phyloP scores from a whole-genome alignment of 2,888 invertebrate genomes.

The Helleia helle region DNA sequence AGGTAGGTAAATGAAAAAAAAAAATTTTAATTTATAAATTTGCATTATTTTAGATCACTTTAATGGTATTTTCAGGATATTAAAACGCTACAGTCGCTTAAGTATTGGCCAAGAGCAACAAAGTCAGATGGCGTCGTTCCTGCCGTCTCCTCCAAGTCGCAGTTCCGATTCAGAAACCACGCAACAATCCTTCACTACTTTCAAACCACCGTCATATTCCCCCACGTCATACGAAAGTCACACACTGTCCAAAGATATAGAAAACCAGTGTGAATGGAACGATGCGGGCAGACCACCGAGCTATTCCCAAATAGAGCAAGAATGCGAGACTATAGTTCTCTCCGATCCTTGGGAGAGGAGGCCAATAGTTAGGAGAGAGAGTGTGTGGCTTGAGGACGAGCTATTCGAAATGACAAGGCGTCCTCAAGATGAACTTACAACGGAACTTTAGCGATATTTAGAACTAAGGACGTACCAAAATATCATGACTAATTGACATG shows the following conservation, averaged over 20 bases:
- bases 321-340: constrained; percentile 55
- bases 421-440: constrained; percentile 91
- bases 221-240: constrained; percentile 65
- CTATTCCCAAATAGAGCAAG: constrained; percentile 63
- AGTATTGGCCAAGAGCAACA: constrained; percentile 75
- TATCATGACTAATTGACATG: no score
- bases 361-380: constrained; percentile 65
- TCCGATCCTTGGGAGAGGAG: constrained; percentile 66
- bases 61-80: constrained; percentile 63
- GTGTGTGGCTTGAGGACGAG: constrained; percentile 84
- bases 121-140: constrained; percentile 84
- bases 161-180: constrained; percentile 54
- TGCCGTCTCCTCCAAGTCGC: constrained; percentile 75
- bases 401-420: constrained; percentile 88
- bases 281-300: constrained; percentile 69
- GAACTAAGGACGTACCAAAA: no score
- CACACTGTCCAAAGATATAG: constrained; percentile 51
- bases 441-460: constrained; percentile 84
- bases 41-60: no score
- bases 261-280: constrained; percentile 69
- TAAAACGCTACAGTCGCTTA: constrained; percentile 78
- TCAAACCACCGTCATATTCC: constrained; percentile 67
- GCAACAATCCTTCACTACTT: constrained; percentile 64
- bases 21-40: no score
- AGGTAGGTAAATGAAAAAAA: no score